Evolutionary conservation across 2,888 invertebrate genomes (phyloP), one percentile per base, ranked within the genome.

Genomic region (Tortricodes alternella): DNA sequence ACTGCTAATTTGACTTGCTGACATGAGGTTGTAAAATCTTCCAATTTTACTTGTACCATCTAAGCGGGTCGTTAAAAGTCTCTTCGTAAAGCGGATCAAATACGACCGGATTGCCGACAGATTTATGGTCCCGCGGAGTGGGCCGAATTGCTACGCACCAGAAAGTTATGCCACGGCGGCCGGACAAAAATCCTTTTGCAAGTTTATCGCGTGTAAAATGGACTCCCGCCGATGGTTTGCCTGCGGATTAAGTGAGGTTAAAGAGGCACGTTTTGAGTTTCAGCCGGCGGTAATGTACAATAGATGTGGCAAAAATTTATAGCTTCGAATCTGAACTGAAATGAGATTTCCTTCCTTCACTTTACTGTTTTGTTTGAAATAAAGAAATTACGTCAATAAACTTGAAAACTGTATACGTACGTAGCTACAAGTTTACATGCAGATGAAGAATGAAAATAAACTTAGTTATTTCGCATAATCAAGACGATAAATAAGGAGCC

Each of bases 171-270:
- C 41, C 48, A 37, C 70, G 64, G 67, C 66, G 67, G 64, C 69
- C 68, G 70, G 65, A 69, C 70, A 65, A 73, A 76, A 73, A 75
- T 76, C 76, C 74, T 72, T 77, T 76, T 73, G 68, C 70, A 71
- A 71, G 75, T 78, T 81, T 81, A 80, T 81, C 80, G 79, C 76
- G 76, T 77, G 80, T 81, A 73, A 80, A 81, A 78, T 81, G 76
- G 70, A 73, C 73, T 74, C 74, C 68, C 65, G 62, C 64, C 70
- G 61, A 73, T 73, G 73, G 73, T 76, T 74, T 78, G 74, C 73
- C 73, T 68, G 63, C 66, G 74, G 74, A 78, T 78, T 80, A 80
- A 73, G 68, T 68, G 66, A 71, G 70, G 71, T 72, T 74, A 71
- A 79, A 69, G 62, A 74, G 65, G 65, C 70, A 63, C 57, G 49